A percentile compares a stretch with the other conserved stretches of the same genome.
Evolutionary conservation across 1,140 invertebrate genomes (phyloP).

Genomic region (Drosophila melanogaster): DNA sequence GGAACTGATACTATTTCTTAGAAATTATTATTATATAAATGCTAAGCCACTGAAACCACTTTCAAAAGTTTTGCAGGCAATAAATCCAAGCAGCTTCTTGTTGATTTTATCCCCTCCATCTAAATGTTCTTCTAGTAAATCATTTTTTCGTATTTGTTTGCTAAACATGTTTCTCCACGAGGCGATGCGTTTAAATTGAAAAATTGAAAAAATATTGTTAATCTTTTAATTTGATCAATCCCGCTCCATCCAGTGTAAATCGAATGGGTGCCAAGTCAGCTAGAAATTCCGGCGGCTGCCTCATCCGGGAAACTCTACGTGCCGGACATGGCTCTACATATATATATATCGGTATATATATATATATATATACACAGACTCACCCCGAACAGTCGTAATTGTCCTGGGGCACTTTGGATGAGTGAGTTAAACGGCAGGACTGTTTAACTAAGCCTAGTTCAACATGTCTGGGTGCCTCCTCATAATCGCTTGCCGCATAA

Average conservation of each 20-base stretch:
- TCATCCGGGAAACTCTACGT: constrained; percentile 8
- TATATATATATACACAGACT: constrained; percentile 29
- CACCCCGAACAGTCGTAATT: constrained; percentile 35
- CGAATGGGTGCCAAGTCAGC: constrained; percentile 42
- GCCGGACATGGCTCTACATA: background rate
- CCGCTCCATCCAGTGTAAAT: constrained; percentile 28
- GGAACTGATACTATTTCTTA: background rate
- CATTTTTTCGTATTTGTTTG: constrained; percentile 27
- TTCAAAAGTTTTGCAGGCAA: constrained; percentile 1
- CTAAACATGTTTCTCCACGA: background rate
- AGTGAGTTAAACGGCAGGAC: constrained; percentile 64
- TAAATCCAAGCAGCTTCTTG: constrained; percentile 4
- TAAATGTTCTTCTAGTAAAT: constrained; percentile 13
- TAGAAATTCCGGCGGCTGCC: constrained; percentile 40
- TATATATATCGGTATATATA: background rate
- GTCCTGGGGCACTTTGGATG: constrained; percentile 47
- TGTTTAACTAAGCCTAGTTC: constrained; percentile 46
- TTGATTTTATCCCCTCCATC: background rate
- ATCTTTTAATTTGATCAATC: constrained; percentile 32
- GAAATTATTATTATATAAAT: background rate
- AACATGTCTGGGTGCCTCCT: constrained; percentile 18
- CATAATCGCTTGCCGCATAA: constrained; percentile 61
- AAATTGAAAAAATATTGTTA: constrained; percentile 40
- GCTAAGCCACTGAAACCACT: background rate
- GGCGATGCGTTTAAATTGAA: constrained; percentile 4